Percentiles rank a stretch among this genome's conserved stretches.
These are phyloP conservation scores for Drosophila parabipectinata DNA, from an alignment of 1,140 invertebrate genomes.

Conservation along the genomic window DNA sequence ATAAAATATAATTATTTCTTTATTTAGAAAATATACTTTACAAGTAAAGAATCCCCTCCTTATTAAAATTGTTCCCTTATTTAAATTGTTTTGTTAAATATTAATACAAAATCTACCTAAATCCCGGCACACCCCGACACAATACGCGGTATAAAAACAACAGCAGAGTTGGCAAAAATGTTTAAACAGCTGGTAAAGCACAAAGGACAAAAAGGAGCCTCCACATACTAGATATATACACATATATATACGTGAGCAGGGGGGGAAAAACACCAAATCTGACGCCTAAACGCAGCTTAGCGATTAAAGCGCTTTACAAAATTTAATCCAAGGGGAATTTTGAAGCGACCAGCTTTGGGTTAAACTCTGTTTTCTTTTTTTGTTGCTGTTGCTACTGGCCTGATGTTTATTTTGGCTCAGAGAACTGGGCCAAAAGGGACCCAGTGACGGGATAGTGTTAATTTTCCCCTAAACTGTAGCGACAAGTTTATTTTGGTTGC, in stretches of 20 bases:
- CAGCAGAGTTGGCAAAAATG: constrained; percentile 64
- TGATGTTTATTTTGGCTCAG: constrained; percentile 61
- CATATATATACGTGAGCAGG: constrained; percentile 11
- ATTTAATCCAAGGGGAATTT: constrained; percentile 59
- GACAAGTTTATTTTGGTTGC: constrained; percentile 61
- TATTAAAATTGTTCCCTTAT: too few species aligned
- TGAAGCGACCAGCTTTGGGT: constrained; percentile 39
- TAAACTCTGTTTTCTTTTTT: constrained; percentile 32
- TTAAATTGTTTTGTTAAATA: too few species aligned
- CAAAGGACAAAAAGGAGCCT: constrained; percentile 50
- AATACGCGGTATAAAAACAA: constrained; percentile 27
- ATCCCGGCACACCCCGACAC: neutral
- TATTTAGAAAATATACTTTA: too few species aligned
- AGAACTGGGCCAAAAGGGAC: constrained; percentile 17
- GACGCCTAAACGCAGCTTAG: constrained; percentile 77
- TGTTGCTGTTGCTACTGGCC: constrained; percentile 18
- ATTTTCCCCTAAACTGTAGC: constrained; percentile 59
- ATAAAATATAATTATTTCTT: too few species aligned
- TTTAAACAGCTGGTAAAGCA: constrained; percentile 72
- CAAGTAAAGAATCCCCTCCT: too few species aligned
- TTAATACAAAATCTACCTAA: too few species aligned
- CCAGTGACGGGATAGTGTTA: constrained; percentile 55
- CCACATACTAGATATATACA: neutral
- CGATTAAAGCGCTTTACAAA: constrained; percentile 75
- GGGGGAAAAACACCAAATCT: constrained; percentile 36